Evolutionary conservation across 2,888 invertebrate genomes (phyloP).

Genomic region (Lasius fuliginosus): DNA sequence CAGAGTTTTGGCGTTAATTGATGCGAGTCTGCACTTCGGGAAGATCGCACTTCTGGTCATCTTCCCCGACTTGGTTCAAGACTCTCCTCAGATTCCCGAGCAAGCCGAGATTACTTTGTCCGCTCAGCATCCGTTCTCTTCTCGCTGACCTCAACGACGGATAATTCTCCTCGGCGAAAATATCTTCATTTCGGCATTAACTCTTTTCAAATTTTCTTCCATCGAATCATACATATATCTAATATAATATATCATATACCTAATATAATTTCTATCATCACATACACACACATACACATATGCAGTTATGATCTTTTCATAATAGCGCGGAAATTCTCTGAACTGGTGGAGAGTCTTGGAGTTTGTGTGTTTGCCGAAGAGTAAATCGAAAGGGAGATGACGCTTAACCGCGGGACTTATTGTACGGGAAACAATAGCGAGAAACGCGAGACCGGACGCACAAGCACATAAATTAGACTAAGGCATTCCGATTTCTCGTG

Average conservation of each 20-base stretch:
- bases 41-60: conserved; percentile 75
- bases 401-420: conserved; percentile 73
- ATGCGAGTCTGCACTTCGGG: conserved; percentile 80
- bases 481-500: conserved; percentile 70
- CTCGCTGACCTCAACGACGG: conserved; percentile 44
- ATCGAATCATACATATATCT: not conserved
- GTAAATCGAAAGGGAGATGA: conserved; percentile 50
- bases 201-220: conserved; percentile 44
- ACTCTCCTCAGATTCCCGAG: conserved; percentile 64
- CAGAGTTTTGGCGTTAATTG: conserved; percentile 83
- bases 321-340: conserved; percentile 25
- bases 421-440: conserved; percentile 78
- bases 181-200: conserved; percentile 25
- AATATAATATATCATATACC: not conserved
- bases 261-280: not conserved
- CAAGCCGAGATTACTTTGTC: conserved; percentile 78
- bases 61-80: conserved; percentile 57
- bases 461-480: conserved; percentile 81
- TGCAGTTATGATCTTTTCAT: not conserved
- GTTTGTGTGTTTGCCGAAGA: conserved; percentile 31
- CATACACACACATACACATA: not conserved
- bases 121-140: conserved; percentile 58
- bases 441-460: conserved; percentile 72
- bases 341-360: conserved; percentile 27
- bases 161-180: conserved; percentile 35